phyloP scores from a whole-genome alignment of 2,888 invertebrate genomes.

The Drosophila basisetae region DNA sequence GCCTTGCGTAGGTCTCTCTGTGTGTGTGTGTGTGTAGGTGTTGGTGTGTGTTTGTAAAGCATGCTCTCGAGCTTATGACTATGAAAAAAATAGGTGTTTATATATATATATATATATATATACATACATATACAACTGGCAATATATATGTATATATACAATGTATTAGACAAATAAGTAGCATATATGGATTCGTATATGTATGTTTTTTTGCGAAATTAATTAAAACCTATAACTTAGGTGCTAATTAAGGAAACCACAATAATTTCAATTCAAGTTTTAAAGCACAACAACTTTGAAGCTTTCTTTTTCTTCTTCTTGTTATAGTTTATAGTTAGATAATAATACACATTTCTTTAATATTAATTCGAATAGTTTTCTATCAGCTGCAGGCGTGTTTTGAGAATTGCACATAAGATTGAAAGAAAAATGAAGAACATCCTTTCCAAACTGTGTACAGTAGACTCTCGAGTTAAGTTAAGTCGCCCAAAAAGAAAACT shows the following conservation, averaged over 20 bases:
- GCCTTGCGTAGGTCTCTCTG: slow-evolving; percentile 14
- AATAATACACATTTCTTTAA: slow-evolving; percentile 30
- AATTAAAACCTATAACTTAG: slow-evolving; percentile 61
- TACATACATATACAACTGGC: slow-evolving; percentile 15
- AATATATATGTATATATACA: slow-evolving; percentile 30
- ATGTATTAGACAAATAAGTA: slow-evolving; percentile 44
- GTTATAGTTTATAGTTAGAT: slow-evolving; percentile 9
- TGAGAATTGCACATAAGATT: slow-evolving; percentile 49
- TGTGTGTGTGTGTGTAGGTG: slow-evolving; percentile 12
- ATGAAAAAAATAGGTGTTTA: slow-evolving; percentile 53
- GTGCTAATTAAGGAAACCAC: slow-evolving; percentile 75
- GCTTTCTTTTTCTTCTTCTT: slow-evolving; percentile 15
- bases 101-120: slow-evolving; percentile 18
- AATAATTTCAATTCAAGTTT: slow-evolving; percentile 68
- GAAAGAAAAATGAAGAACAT: slow-evolving; percentile 1
- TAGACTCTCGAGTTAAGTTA: not conserved
- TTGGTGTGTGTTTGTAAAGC: slow-evolving; percentile 52
- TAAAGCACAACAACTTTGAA: slow-evolving; percentile 49
- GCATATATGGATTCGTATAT: slow-evolving; percentile 17
- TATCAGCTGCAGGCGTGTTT: slow-evolving; percentile 5
- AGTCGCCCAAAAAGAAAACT: not conserved
- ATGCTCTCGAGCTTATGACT: slow-evolving; percentile 64
- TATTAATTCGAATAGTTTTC: slow-evolving; percentile 2
- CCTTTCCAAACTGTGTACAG: slow-evolving; percentile 8
- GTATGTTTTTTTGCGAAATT: slow-evolving; percentile 14